Evolutionary conservation across 2,113 vertebrate genomes (phyloP), one percentile per base, ranked within the genome.

Genomic region (Lucifuga dentata): DNA sequence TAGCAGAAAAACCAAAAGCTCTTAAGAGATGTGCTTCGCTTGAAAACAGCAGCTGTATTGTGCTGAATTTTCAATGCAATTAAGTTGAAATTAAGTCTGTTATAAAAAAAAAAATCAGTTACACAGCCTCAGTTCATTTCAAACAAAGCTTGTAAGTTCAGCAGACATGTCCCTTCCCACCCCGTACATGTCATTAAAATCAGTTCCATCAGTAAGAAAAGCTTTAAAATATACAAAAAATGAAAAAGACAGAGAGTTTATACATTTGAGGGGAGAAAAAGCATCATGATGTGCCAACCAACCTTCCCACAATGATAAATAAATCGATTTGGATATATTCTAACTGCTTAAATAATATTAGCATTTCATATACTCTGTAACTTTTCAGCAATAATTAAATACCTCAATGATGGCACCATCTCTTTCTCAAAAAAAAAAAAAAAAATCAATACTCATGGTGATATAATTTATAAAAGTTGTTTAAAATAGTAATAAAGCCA

Each of bases 401-500:
- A 81, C 81, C 68, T 81, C 65, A 88, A 80, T 80, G 77, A 92
- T 91, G 90, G 90, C 91, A 92, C 89, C 85, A 83, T 91, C 73
- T 68, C 78, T 82, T 79, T 80, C 81, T 86, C 51, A 67, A 77
- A 67, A 72, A 62, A 77, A 72, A 61, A 73, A 65, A 29, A 56
- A 71, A 71, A 79, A 45, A 63, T 33, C 12, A 62, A 6, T 80
- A 87, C 32, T 80, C 26, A 67, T 75, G n/a, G 56, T 81, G 77
- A 75, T 81, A 71, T 68, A 71, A 61, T 83, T 76, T 76, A 87
- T 78, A 85, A 86, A 84, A 86, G 71, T 8, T 56, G 38, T 77
- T 71, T 63, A 67, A 80, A 81, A 59, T 74, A 78, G 63, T 68
- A 67, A 78, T 85, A 85, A 89, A 87, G 62, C 73, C 57, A 89